Evolutionary conservation across 2,113 vertebrate genomes (phyloP).

Genomic region (Aptenodytes patagonicus): DNA sequence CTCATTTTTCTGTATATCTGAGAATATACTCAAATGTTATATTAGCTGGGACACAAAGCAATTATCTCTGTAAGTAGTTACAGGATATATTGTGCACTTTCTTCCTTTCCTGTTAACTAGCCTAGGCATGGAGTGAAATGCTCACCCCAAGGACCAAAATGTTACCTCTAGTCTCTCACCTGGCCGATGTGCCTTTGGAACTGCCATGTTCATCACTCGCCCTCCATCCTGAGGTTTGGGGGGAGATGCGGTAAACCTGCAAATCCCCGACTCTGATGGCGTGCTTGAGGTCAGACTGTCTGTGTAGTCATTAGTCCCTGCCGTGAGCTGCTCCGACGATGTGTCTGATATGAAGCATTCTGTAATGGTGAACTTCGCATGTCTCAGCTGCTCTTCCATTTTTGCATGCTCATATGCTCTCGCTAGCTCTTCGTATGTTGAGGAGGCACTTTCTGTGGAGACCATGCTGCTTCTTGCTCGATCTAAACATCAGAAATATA

Average conservation of each 20-base stretch:
- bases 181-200: constrained; percentile 96
- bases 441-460: constrained; percentile 98
- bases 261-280: constrained; percentile 98
- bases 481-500: constrained; percentile 70
- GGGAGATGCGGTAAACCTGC: constrained; percentile 96
- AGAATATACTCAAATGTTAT: not conserved
- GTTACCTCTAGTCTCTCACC: constrained; percentile 75
- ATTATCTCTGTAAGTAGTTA: accelerated
- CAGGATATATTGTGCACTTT: not conserved
- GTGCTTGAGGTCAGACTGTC: constrained; percentile 99
- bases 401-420: constrained; percentile 97
- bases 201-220: constrained; percentile 95
- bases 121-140: not conserved
- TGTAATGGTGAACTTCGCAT: constrained; percentile 99
- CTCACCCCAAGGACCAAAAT: not conserved
- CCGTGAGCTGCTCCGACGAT: constrained; percentile 96
- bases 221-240: constrained; percentile 98
- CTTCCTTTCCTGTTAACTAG: not conserved
- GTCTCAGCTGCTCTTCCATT: constrained; percentile 98
- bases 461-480: constrained; percentile 99
- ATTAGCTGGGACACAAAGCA: not conserved
- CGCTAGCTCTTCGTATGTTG: constrained; percentile 97
- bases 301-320: constrained; percentile 98
- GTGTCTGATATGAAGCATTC: constrained; percentile 99
- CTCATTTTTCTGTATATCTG: not conserved